These are phyloP conservation scores for Cynoglossus semilaevis DNA, from an alignment of 2,113 vertebrate genomes.

Conservation along the genomic window DNA sequence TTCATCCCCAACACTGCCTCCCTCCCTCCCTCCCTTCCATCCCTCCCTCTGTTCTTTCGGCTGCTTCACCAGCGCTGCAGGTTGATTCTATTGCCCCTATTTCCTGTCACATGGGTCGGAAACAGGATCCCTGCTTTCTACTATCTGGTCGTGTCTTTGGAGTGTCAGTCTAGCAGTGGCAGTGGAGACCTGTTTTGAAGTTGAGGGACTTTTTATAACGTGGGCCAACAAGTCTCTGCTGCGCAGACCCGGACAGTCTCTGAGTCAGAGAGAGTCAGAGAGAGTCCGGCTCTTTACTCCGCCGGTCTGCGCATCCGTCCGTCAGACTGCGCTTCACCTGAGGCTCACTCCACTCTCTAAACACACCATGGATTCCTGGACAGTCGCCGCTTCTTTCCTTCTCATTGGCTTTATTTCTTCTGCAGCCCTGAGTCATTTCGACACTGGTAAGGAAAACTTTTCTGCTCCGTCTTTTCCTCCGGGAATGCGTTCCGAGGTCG, in stretches of 20 bases:
- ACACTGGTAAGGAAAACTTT: conserved; percentile 74
- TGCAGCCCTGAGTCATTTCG: conserved; percentile 67
- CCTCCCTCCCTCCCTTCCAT: conserved; percentile 1
- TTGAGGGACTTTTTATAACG: conserved; percentile 62
- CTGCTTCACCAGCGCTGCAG: conserved; percentile 59
- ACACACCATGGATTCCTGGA: conserved; percentile 73
- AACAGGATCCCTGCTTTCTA: conserved; percentile 77
- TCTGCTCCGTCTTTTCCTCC: conserved; percentile 17
- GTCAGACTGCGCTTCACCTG: conserved; percentile 65
- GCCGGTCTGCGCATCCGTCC: conserved; percentile 55
- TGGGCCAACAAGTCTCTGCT: conserved; percentile 18
- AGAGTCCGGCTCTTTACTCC: conserved; percentile 1
- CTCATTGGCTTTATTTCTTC: conserved; percentile 67
- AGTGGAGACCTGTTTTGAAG: conserved; percentile 58
- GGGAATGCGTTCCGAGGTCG: neutral
- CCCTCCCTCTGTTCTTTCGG: conserved; percentile 11
- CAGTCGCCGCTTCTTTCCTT: conserved; percentile 63
- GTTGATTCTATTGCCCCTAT: conserved; percentile 76
- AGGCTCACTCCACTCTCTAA: conserved; percentile 25
- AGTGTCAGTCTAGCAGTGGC: conserved; percentile 61
- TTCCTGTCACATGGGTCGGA: conserved; percentile 84
- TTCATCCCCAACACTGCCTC: conserved; percentile 8
- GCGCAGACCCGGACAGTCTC: conserved; percentile 20
- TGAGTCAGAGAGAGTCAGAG: neutral
- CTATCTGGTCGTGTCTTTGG: conserved; percentile 66